A percentile compares a stretch with the other conserved stretches of the same genome.
These are phyloP conservation scores for Chaetodon auriga DNA, from an alignment of 2,113 vertebrate genomes.

Conservation along the genomic window DNA sequence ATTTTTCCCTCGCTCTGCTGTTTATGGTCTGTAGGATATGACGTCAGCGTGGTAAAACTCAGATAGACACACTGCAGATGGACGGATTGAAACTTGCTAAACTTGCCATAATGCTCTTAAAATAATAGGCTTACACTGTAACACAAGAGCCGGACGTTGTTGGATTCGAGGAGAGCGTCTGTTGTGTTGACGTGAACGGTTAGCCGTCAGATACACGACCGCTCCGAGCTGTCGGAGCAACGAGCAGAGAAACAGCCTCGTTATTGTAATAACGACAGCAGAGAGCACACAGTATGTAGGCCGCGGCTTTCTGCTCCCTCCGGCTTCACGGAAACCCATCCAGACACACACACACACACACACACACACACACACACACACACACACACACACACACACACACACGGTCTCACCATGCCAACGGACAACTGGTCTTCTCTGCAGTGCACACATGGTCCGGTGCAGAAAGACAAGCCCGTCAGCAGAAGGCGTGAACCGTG, in stretches of 20 bases:
- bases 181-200: not conserved
- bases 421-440: slow-evolving; percentile 40
- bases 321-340: not conserved
- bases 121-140: not conserved
- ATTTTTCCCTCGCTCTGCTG: not conserved
- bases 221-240: not conserved
- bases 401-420: slow-evolving; percentile 5
- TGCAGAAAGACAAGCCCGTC: slow-evolving; percentile 39
- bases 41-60: not conserved
- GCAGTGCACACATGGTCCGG: slow-evolving; percentile 42
- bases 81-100: not conserved
- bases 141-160: not conserved
- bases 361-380: slow-evolving; percentile 5
- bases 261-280: not conserved
- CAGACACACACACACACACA: slow-evolving; percentile 20
- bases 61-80: not conserved
- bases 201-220: not conserved
- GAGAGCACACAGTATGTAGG: not conserved
- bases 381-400: slow-evolving; percentile 22
- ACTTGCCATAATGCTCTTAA: not conserved
- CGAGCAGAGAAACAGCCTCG: too few relatives aligned
- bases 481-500: slow-evolving; percentile 18
- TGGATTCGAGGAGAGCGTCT: not conserved
- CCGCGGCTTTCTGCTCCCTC: not conserved
- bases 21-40: not conserved